phyloP scores from a whole-genome alignment of 2,888 invertebrate species.

The Polymixis lichenea region DNA sequence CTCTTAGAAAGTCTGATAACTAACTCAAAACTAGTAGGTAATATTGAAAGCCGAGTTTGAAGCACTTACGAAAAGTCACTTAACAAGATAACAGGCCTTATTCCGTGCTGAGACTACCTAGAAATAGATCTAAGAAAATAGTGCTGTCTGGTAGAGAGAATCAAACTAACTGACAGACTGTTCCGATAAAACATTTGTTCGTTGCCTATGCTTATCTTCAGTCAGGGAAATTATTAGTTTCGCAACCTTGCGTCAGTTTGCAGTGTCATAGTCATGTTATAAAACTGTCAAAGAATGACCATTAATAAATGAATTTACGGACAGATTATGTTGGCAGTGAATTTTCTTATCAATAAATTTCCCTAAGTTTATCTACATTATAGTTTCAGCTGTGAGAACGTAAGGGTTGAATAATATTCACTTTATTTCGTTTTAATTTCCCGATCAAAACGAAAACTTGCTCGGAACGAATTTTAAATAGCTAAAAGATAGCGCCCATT shows the following conservation, averaged over 20 bases:
- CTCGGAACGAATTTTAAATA: slow-evolving; percentile 63
- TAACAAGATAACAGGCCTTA: slow-evolving; percentile 40
- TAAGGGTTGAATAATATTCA: slow-evolving; percentile 54
- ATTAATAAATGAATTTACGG: no score
- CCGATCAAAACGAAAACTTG: slow-evolving; percentile 59
- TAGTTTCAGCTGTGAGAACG: neutral
- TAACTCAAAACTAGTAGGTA: slow-evolving; percentile 16
- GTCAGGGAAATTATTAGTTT: no score
- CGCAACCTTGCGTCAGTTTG: neutral
- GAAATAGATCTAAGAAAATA: neutral
- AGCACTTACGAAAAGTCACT: slow-evolving; percentile 11
- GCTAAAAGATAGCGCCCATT: slow-evolving; percentile 24
- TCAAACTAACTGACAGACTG: neutral
- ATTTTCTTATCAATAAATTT: neutral
- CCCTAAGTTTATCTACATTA: neutral
- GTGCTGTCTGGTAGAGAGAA: slow-evolving; percentile 12
- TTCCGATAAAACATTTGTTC: slow-evolving; percentile 8
- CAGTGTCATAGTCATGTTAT: neutral
- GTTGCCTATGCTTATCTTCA: slow-evolving; percentile 16
- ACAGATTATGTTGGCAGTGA: neutral
- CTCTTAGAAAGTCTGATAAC: slow-evolving; percentile 15
- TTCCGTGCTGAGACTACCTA: slow-evolving; percentile 7
- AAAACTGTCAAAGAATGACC: neutral
- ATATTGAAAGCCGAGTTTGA: slow-evolving; percentile 32
- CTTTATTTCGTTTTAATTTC: slow-evolving; percentile 59